A percentile compares a stretch with the other conserved stretches of the same genome.
phyloP scores from a whole-genome alignment of 2,113 vertebrate genomes.

The Antechinus stuartii region DNA sequence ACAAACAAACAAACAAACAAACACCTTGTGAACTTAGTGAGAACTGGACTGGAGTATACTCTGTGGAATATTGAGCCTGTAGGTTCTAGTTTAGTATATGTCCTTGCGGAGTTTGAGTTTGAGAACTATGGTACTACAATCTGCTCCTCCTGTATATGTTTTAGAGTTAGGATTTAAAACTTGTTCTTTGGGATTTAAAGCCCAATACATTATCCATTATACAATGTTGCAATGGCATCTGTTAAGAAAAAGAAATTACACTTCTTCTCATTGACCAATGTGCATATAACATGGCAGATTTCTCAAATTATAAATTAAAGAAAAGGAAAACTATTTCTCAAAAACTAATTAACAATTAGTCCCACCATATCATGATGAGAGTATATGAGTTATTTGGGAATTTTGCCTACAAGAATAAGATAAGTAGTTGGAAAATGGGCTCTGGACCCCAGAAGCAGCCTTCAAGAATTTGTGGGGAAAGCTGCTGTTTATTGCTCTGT shows the following conservation, averaged over 20 bases:
- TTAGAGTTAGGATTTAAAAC: neutral
- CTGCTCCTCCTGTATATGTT: neutral
- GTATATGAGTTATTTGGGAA: rapidly evolving
- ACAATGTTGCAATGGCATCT: rapidly evolving
- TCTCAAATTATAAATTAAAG: rapidly evolving
- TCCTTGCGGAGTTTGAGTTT: neutral
- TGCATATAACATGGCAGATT: neutral
- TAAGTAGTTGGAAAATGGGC: neutral
- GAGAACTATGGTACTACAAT: neutral
- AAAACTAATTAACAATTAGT: neutral
- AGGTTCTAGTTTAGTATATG: neutral
- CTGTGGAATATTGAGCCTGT: neutral
- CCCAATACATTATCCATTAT: neutral
- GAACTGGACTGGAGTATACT: neutral
- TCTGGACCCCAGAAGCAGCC: rapidly evolving
- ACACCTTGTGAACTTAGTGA: too few species aligned
- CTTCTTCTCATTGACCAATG: neutral
- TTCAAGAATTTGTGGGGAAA: neutral
- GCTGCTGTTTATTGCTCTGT: neutral
- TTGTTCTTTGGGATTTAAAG: neutral
- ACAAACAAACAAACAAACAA: too few species aligned
- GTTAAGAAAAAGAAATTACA: neutral
- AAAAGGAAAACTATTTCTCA: neutral
- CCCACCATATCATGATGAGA: rapidly evolving
- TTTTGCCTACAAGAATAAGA: rapidly evolving